phyloP scores from a whole-genome alignment of 2,113 vertebrate species.

The Platanista minor region DNA sequence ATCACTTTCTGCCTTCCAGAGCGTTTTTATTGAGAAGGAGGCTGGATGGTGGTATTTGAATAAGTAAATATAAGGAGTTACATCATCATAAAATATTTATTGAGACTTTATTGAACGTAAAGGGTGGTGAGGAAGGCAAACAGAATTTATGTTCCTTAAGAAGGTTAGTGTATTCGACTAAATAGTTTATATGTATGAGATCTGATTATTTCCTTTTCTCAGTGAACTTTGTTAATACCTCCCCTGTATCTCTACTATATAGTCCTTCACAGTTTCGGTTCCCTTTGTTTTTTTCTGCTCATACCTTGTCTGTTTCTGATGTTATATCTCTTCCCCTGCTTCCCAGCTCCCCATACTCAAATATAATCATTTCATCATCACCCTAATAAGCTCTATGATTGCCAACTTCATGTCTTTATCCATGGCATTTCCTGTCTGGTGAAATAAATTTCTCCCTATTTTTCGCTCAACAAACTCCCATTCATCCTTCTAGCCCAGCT shows the following conservation, averaged over 20 bases:
- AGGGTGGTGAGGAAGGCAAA: neutral
- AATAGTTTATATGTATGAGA: neutral
- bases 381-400: neutral
- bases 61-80: conserved; percentile 2
- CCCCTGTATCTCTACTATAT: neutral
- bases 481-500: neutral
- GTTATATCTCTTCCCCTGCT: neutral
- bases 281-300: neutral
- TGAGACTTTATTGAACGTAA: neutral
- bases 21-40: neutral
- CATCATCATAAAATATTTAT: conserved; percentile 36
- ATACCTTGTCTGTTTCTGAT: neutral
- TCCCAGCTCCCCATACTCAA: neutral
- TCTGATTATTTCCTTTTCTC: conserved; percentile 14
- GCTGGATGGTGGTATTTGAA: neutral
- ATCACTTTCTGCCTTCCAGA: neutral
- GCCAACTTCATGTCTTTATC: neutral
- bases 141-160: neutral
- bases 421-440: neutral
- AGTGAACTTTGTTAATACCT: neutral
- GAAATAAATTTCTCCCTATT: neutral
- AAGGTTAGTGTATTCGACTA: neutral
- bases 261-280: neutral
- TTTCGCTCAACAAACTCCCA: neutral
- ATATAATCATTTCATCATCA: neutral